Evolutionary conservation across 1,140 invertebrate species (phyloP), one percentile per base, ranked within the genome.

Genomic region (Chironomus striatipennis): DNA sequence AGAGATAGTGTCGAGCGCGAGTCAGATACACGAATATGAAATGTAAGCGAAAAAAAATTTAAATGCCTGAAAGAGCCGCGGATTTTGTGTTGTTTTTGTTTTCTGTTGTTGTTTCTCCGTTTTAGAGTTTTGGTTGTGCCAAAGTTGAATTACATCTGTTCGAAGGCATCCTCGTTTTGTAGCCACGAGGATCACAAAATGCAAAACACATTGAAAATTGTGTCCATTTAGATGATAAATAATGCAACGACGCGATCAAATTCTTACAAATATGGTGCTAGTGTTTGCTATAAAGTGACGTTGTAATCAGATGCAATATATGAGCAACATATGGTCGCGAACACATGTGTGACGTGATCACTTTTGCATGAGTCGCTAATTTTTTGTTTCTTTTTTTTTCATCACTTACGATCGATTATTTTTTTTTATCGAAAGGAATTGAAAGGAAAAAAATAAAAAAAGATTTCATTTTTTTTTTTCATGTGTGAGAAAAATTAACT

Each of bases 141-240:
- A 57, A 57, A 57, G 47, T 57, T 57, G 47, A 57, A n/a, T 18
- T 67, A 70, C 65, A 70, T 70, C 65, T 70, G 65, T 70, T 70
- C 20, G 17, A 20, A 20, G 65, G 65, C 65, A 70, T 70, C 65
- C 65, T 70, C 65, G 10, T 70, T 70, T 70, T 21, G 10, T 10
- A 21, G 17, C 17, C 20, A 70, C 65, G 65, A 70, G 65, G 65
- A 70, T 70, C 65, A 70, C 7, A 9, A 70, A 70, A 70, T 70
- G 65, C 18, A 70, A n/a, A 15, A 17, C 7, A 21, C 65, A 70
- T 18, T 17, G 18, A 70, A 3, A 8, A 70, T 17, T 70, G 7
- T 70, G 9, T 70, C 47, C 65, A 70, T 70, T 70, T 70, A 21
- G 65, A 70, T 17, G 65, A 70, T 70, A 70, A 70, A 70, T 70